Evolutionary conservation across 2,888 invertebrate genomes (phyloP).

Genomic region (Chaetoderma sp.): DNA sequence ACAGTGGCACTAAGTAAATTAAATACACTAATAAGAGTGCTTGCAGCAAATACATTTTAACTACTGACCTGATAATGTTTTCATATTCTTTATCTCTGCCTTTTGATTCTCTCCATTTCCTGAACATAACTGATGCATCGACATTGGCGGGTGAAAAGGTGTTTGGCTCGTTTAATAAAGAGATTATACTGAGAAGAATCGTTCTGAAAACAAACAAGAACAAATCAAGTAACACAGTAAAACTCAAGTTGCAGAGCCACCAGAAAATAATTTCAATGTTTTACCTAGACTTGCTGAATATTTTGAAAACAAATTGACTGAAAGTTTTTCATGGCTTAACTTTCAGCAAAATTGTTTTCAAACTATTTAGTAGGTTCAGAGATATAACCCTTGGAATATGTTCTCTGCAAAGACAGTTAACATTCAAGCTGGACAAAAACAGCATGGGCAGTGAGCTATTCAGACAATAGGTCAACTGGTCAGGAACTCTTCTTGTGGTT

Average conservation of each 20-base stretch:
- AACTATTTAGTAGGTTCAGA: too few relatives aligned
- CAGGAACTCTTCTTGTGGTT: too few relatives aligned
- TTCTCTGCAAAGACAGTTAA: background rate
- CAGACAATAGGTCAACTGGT: too few relatives aligned
- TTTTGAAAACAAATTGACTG: background rate
- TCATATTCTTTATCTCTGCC: slow-evolving; percentile 98
- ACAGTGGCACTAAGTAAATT: too few relatives aligned
- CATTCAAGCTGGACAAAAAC: too few relatives aligned
- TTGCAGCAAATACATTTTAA: too few relatives aligned
- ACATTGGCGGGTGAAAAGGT: slow-evolving; percentile 99
- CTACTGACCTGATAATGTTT: slow-evolving; percentile 97
- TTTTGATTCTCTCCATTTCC: slow-evolving; percentile 98
- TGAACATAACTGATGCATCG: slow-evolving; percentile 99
- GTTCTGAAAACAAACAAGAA: slow-evolving; percentile 75
- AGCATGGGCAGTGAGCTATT: too few relatives aligned
- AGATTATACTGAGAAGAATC: slow-evolving; percentile 97
- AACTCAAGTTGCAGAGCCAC: background rate
- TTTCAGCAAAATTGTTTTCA: too few relatives aligned
- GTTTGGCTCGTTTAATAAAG: slow-evolving; percentile 98
- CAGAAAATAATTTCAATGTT: background rate
- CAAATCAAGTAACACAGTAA: background rate
- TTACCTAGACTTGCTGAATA: too few relatives aligned
- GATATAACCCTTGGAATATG: background rate
- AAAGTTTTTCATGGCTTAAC: too few relatives aligned
- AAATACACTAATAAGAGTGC: too few relatives aligned